These are phyloP conservation scores for Malacosoma neustria DNA, from an alignment of 2,888 invertebrate species.

Conservation along the genomic window DNA sequence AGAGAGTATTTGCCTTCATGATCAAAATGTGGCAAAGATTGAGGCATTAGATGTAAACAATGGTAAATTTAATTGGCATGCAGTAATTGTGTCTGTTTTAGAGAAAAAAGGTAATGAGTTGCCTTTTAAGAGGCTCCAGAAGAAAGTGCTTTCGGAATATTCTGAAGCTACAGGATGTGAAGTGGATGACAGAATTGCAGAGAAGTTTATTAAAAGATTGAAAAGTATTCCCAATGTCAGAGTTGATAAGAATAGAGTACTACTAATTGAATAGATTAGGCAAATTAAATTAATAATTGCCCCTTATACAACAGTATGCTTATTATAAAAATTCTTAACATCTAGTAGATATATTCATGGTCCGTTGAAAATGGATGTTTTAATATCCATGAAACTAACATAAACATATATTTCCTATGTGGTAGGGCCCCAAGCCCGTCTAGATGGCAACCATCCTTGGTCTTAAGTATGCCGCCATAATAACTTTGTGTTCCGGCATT, in stretches of 20 bases:
- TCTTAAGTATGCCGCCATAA: too few species aligned
- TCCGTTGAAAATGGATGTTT: too few species aligned
- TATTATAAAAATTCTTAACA: too few species aligned
- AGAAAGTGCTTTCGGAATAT: slow-evolving; percentile 82
- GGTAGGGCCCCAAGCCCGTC: too few species aligned
- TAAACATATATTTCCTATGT: too few species aligned
- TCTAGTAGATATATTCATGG: too few species aligned
- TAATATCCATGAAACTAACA: too few species aligned
- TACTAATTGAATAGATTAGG: slow-evolving; percentile 37
- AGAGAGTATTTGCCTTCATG: slow-evolving; percentile 53
- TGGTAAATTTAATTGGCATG: slow-evolving; percentile 68
- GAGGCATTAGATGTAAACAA: slow-evolving; percentile 35
- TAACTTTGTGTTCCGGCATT: too few species aligned
- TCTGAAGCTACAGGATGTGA: slow-evolving; percentile 62
- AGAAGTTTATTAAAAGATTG: slow-evolving; percentile 83
- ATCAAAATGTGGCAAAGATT: slow-evolving; percentile 62
- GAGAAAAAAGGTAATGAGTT: slow-evolving; percentile 77
- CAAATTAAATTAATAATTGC: too few species aligned
- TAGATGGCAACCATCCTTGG: too few species aligned
- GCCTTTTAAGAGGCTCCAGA: slow-evolving; percentile 81
- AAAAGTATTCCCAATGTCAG: slow-evolving; percentile 78
- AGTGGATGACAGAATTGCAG: slow-evolving; percentile 77
- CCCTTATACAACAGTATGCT: too few species aligned
- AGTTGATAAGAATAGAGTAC: slow-evolving; percentile 77
- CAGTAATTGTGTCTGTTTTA: slow-evolving; percentile 62